These are phyloP conservation scores for Myiopsitta monachus DNA, from an alignment of 2,113 vertebrate genomes.

Conservation along the genomic window DNA sequence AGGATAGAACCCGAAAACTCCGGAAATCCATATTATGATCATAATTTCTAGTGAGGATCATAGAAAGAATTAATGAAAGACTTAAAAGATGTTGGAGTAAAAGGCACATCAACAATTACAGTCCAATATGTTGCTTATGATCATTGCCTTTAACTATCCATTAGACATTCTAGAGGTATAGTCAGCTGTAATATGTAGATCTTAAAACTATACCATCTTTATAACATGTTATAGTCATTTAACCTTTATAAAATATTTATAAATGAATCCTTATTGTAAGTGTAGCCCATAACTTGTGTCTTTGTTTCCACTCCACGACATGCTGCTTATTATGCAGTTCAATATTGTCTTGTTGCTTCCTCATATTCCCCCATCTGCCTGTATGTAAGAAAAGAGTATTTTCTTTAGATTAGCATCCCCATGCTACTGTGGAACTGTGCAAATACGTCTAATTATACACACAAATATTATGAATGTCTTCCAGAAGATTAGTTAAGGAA, in stretches of 20 bases:
- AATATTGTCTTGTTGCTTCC: neutral
- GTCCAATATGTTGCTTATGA: neutral
- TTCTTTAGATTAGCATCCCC: neutral
- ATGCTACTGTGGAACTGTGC: neutral
- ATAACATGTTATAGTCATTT: neutral
- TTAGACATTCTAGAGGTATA: neutral
- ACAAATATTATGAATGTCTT: neutral
- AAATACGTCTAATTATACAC: neutral
- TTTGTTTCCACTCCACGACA: neutral
- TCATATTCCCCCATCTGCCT: neutral
- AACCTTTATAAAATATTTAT: constrained; percentile 13
- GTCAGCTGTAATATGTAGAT: neutral
- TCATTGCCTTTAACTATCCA: neutral
- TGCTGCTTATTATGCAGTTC: neutral
- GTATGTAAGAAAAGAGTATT: neutral
- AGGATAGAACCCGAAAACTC: neutral
- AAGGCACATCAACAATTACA: neutral
- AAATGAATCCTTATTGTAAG: neutral
- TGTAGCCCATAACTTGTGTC: neutral
- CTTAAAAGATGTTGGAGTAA: neutral
- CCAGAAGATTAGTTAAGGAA: neutral
- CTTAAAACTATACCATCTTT: neutral
- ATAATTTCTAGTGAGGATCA: neutral
- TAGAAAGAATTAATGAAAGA: neutral
- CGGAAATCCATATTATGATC: neutral